Percentiles rank a stretch among this genome's conserved stretches.
Evolutionary conservation across 2,888 invertebrate species (phyloP).

Genomic region (Tyria jacobaeae): DNA sequence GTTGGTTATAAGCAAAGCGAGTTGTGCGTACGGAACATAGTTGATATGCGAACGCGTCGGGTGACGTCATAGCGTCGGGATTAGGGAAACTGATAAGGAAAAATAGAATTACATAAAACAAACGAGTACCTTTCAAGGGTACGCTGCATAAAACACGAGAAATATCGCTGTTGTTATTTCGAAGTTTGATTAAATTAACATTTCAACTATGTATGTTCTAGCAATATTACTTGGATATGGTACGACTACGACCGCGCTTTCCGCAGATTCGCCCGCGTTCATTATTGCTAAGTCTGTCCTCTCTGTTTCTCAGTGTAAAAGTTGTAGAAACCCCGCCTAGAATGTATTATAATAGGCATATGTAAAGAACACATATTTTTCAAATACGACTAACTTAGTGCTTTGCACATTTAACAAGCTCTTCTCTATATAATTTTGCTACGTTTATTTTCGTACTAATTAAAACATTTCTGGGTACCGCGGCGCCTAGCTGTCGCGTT

Average conservation of each 20-base stretch:
- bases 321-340: too few species aligned
- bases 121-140: constrained; percentile 22
- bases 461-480: neutral
- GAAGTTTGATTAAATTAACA: neutral
- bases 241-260: too few species aligned
- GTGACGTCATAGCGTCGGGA: constrained; percentile 42
- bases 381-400: neutral
- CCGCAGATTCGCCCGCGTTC: too few species aligned
- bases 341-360: too few species aligned
- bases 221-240: too few species aligned
- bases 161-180: neutral
- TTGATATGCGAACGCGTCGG: constrained; percentile 38
- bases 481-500: neutral
- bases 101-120: constrained; percentile 36
- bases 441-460: neutral
- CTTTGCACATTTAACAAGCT: neutral
- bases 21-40: constrained; percentile 24
- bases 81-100: constrained; percentile 46
- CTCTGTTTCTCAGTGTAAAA: too few species aligned
- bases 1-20: constrained; percentile 8
- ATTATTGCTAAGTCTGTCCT: too few species aligned
- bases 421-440: neutral
- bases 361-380: too few species aligned
- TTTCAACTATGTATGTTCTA: neutral
- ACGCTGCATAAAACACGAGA: constrained; percentile 9